Evolutionary conservation across 1,140 invertebrate species (phyloP), one percentile per base, ranked within the genome.

Genomic region (Akabosia matsudoensis): DNA sequence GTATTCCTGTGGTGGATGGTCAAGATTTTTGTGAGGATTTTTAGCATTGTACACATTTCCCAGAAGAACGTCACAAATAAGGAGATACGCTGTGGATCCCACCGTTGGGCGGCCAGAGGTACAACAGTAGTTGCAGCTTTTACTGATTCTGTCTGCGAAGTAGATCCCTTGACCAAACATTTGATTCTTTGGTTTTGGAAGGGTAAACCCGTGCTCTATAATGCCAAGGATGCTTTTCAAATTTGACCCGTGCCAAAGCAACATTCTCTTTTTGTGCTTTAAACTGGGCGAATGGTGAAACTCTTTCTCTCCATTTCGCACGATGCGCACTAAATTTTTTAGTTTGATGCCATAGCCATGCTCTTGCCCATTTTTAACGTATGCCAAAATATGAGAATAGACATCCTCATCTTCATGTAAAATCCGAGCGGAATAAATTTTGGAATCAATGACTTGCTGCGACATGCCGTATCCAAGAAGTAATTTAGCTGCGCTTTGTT

Each of bases 141-240:
- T 72, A 13, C 13, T 30, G 10, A 14, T 14, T 2, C 70, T 14
- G 26, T 72, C 70, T 18, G 70, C 33, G 22, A 72, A 72, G 30
- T 72, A 72, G 3, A 72, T 45, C 7, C 70, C 70, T 16, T 3
- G 4, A 1, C 70, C 70, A 28, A 72, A 72, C 70, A 72, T 72
- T 45, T 72, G 70, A 10, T 22, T 24, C 28, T 37, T 34, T 2
- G 33, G 13, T n/a, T 2, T 2, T 18, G 70, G 70, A 51, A 13
- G 13, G 3, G 7, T 16, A 72, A 72, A 3, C 70, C 70, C 13
- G 1, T 37, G 13, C 3, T 22, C 1, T 37, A 24, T 4, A 72
- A 37, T 72, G 1, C 18, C n/a, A 22, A n/a, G n/a, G n/a, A n/a
- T n/a, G n/a, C n/a, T n/a, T n/a, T n/a, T n/a, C n/a, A n/a, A n/a